Percentiles rank a stretch among this genome's conserved stretches.
phyloP scores from a whole-genome alignment of 2,113 vertebrate species.

The Pterocles gutturalis region DNA sequence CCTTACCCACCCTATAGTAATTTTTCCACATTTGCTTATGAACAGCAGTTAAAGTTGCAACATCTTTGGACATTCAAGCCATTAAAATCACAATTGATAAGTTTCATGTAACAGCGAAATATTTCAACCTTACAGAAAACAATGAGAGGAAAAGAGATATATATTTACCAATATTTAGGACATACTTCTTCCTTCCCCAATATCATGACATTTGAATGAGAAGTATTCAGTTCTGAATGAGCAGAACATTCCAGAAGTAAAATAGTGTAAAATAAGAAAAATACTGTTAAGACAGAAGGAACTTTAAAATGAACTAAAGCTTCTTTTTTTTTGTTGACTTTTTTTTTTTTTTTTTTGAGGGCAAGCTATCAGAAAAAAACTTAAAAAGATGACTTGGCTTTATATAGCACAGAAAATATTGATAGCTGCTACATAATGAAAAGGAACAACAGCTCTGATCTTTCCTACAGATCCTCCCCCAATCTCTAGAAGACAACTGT shows the following conservation, averaged over 20 bases:
- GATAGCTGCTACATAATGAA: not conserved
- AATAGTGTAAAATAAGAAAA: not conserved
- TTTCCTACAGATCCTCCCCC: not conserved
- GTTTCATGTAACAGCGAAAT: not conserved
- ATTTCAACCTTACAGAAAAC: not conserved
- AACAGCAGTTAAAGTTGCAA: not conserved
- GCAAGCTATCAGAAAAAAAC: not conserved
- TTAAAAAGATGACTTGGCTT: not conserved
- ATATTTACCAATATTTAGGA: not conserved
- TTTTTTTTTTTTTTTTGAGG: not conserved
- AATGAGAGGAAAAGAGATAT: not conserved
- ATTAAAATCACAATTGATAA: not conserved
- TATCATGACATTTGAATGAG: slow-evolving; percentile 58
- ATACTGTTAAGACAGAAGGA: not conserved
- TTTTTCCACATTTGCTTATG: not conserved
- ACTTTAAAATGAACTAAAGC: not conserved
- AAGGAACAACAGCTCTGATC: not conserved
- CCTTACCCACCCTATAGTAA: not conserved
- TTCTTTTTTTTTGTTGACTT: not conserved
- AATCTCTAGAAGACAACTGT: not conserved
- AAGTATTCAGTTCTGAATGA: slow-evolving; percentile 20
- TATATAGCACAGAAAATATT: not conserved
- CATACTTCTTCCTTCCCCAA: not conserved
- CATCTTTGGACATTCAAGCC: not conserved
- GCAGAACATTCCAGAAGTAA: slow-evolving; percentile 19